Conservation (phyloP, 2,113 vertebrate species). For the Oenanthe melanoleuca region DNA sequence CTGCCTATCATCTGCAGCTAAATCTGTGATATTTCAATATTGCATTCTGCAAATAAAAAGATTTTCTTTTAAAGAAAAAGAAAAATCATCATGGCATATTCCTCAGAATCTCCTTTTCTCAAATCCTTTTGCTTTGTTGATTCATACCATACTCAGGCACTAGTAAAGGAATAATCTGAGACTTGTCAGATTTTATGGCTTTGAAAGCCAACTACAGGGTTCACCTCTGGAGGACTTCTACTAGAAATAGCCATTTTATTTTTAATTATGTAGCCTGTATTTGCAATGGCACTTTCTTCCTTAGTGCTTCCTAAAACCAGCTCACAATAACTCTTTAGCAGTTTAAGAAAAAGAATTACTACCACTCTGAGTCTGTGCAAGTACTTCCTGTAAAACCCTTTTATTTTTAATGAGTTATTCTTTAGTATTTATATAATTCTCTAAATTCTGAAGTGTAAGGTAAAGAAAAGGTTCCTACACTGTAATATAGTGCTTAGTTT, state of each 20-base stretch:
- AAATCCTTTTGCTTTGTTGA: background rate
- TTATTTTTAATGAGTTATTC: conserved; percentile 59
- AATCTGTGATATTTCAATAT: background rate
- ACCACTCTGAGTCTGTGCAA: background rate
- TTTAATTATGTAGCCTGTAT: background rate
- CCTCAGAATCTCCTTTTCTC: background rate
- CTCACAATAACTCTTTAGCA: background rate
- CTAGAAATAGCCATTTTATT: background rate
- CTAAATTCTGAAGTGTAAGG: conserved; percentile 45
- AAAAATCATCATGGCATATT: background rate
- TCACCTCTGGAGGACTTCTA: background rate
- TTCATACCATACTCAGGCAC: background rate
- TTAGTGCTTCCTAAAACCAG: background rate
- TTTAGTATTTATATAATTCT: conserved; percentile 56
- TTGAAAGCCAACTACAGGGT: background rate
- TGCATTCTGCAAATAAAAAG: conserved; percentile 9
- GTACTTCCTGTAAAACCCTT: conserved; percentile 43
- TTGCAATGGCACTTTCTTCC: background rate
- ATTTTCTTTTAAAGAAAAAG: background rate
- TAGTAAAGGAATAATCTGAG: background rate
- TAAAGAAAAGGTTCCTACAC: conserved; percentile 35
- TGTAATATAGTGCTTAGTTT: conserved; percentile 51
- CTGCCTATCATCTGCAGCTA: background rate
- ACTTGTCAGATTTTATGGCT: conserved; percentile 6
- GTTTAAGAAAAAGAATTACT: conserved; percentile 10